Conservation (phyloP, 2,888 invertebrate species). For the Netelia virgata region DNA sequence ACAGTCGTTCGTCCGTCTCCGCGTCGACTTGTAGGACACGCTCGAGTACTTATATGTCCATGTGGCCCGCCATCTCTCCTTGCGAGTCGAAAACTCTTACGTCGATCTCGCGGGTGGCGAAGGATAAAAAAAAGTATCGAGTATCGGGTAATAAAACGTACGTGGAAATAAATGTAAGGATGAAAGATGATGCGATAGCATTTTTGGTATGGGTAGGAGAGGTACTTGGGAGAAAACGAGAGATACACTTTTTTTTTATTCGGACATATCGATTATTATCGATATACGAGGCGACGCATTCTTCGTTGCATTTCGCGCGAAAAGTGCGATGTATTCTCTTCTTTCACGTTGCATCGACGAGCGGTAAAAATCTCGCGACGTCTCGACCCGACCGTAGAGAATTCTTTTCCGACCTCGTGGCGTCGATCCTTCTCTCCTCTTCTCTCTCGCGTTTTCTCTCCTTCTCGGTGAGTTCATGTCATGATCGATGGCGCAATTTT, state of each 20-base stretch:
- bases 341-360: neutral
- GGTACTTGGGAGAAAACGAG: too few relatives aligned
- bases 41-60: slow-evolving; percentile 63
- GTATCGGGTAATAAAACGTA: slow-evolving; percentile 42
- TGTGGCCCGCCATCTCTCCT: slow-evolving; percentile 26
- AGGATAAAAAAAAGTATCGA: slow-evolving; percentile 15
- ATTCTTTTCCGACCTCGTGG: neutral
- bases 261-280: neutral
- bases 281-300: neutral
- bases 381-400: neutral
- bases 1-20: slow-evolving; percentile 40
- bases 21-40: slow-evolving; percentile 47
- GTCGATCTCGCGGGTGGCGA: slow-evolving; percentile 62
- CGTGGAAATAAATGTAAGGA: slow-evolving; percentile 6
- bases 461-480: neutral
- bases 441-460: too few relatives aligned
- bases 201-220: neutral
- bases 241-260: too few relatives aligned
- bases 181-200: slow-evolving; percentile 17
- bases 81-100: slow-evolving; percentile 30
- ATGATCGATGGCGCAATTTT: slow-evolving; percentile 35
- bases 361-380: too few relatives aligned
- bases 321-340: neutral
- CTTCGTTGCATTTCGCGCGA: neutral
- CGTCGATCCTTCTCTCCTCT: neutral